Base-by-base conservation (phyloP, 2,113 vertebrate species). In the Pogonocichla stellata region DNA sequence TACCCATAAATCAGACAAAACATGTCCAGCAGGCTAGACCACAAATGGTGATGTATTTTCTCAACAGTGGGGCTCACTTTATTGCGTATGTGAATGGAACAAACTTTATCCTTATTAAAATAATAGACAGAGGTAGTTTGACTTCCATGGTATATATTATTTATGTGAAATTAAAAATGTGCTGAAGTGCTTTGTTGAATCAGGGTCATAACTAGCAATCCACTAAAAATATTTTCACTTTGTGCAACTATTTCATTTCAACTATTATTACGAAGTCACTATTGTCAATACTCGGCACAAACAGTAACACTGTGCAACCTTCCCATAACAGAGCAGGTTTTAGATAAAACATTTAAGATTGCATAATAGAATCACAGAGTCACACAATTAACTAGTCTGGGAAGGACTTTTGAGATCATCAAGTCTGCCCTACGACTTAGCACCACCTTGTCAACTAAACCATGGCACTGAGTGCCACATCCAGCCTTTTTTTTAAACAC, bases 1-100 rank as follows among this genome's bases (percentile, higher is more conserved):
- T n/a, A 86, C 54, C 50, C 24, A 69, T 66, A 93, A 77, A 94
- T 90, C 42, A 78, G 62, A 77, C 12, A 80, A 86, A 93, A 17
- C 29, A 77, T 5, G 22, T 73, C 51, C 10, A 4, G 23, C 40
- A 57, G 53, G 45, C 67, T 60, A 88, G 50, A 80, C 5, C 23
- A 92, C 54, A 86, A 86, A 90, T 10, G 23, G 65, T 24, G 45
- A 74, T 36, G 17, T 47, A 43, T 86, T 70, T 86, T 92, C 58
- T 80, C 47, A 66, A 28, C 22, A 38, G 23, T 16, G 36, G 43
- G 18, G 51, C 28, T 88, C 70, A 42, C 38, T 70, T 69, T 25
- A 51, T 22, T 67, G 19, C n/a, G 16, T 42, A 66, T 23, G 19
- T 50, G 43, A 91, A 80, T 20, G 42, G 54, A 34, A 80, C 14